Evolutionary conservation across 2,113 vertebrate species (phyloP).

Genomic region (Zosterops borbonicus): DNA sequence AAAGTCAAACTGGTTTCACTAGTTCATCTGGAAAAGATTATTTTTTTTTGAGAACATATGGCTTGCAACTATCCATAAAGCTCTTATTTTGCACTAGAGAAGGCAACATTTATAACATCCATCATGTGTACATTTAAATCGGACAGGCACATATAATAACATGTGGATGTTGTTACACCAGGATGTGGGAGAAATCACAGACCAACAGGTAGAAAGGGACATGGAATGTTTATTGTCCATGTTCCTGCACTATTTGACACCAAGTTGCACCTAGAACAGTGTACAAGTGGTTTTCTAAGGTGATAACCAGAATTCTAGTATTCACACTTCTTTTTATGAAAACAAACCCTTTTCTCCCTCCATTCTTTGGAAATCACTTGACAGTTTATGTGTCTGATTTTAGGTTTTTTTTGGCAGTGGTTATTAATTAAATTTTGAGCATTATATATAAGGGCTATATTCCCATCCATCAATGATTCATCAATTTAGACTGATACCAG

Average conservation of each 20-base stretch:
- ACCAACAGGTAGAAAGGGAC: background rate
- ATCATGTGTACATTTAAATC: background rate
- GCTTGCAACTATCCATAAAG: background rate
- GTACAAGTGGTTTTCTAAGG: background rate
- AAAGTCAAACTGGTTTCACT: background rate
- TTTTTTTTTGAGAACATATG: conserved; percentile 8
- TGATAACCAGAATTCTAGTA: background rate
- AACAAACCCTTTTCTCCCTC: background rate
- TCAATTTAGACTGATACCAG: background rate
- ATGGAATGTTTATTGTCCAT: background rate
- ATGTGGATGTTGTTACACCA: background rate
- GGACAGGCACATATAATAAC: background rate
- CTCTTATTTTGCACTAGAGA: conserved; percentile 4
- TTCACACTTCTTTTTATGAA: background rate
- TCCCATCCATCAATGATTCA: background rate
- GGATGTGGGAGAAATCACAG: background rate
- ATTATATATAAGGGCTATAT: background rate
- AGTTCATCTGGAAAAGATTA: conserved; percentile 8
- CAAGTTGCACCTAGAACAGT: background rate
- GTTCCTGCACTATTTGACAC: background rate
- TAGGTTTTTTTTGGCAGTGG: background rate
- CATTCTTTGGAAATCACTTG: background rate
- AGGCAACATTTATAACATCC: background rate
- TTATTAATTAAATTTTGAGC: background rate
- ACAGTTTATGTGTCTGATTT: background rate